These are phyloP conservation scores for Poecilia gillii DNA, from an alignment of 2,797 vertebrate species.

Conservation along the genomic window DNA sequence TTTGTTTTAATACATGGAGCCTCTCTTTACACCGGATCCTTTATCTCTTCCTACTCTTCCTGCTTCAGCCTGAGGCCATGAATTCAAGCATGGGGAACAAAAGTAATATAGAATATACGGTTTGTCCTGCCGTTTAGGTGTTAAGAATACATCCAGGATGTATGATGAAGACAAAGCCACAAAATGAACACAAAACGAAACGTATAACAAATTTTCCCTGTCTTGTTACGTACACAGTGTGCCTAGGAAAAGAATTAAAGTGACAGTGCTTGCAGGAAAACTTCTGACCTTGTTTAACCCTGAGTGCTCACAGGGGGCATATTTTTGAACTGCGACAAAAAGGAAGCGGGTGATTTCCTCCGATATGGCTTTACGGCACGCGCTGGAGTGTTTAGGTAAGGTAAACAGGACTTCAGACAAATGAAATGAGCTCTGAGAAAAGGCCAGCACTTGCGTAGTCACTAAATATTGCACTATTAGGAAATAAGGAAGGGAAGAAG, in stretches of 20 bases:
- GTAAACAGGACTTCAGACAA: conserved; percentile 37
- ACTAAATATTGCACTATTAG: conserved; percentile 50
- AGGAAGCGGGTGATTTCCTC: conserved; percentile 49
- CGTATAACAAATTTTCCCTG: conserved; percentile 2
- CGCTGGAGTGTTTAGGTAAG: conserved; percentile 33
- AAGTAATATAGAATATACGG: conserved; percentile 21
- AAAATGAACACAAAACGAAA: conserved; percentile 21
- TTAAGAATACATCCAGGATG: conserved; percentile 12
- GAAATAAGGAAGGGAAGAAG: conserved; percentile 15
- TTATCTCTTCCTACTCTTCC: conserved; percentile 10
- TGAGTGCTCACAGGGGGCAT: conserved; percentile 61
- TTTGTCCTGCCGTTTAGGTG: conserved; percentile 22
- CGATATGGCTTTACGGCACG: conserved; percentile 36
- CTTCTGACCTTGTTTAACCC: conserved; percentile 74
- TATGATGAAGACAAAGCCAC: conserved; percentile 18
- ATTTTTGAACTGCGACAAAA: conserved; percentile 73
- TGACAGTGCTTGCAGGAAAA: conserved; percentile 44
- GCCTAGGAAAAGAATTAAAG: conserved; percentile 49
- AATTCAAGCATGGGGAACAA: conserved; percentile 24
- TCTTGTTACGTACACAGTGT: conserved; percentile 59
- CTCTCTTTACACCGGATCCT: conserved; percentile 23
- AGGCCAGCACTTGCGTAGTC: conserved; percentile 44
- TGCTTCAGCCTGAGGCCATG: conserved; percentile 25
- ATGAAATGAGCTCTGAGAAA: conserved; percentile 33
- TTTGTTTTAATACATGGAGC: conserved; percentile 39